Percentiles rank a stretch among this genome's conserved stretches.
Conservation (phyloP, 2,797 vertebrate genomes). For the Propithecus deckenii region DNA sequence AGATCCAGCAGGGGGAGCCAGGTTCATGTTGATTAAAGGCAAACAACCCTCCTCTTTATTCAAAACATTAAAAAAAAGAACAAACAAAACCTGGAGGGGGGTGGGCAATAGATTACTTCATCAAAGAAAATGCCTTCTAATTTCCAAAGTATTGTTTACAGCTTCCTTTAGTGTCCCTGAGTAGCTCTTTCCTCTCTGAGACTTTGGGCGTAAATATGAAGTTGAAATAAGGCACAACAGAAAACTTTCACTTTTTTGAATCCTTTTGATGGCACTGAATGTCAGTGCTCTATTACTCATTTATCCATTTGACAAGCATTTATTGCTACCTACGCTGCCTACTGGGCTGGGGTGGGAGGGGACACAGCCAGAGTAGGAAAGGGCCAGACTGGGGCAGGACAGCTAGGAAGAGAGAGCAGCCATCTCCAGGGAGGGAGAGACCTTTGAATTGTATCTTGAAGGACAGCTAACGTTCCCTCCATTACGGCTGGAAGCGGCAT, state of each 20-base stretch:
- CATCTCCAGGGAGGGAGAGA: neutral
- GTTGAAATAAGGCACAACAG: neutral
- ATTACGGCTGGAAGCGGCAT: neutral
- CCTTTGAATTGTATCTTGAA: neutral
- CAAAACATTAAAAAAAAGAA: neutral
- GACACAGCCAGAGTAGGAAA: neutral
- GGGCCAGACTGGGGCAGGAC: neutral
- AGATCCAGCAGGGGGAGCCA: constrained; percentile 83
- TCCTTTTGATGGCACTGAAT: neutral
- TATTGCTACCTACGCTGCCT: neutral
- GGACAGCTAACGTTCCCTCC: neutral
- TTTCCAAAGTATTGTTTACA: neutral
- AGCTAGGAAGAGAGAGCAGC: neutral
- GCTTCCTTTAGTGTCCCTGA: neutral
- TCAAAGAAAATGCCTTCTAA: neutral
- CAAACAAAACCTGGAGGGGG: neutral
- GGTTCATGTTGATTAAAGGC: constrained; percentile 52
- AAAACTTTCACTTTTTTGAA: neutral
- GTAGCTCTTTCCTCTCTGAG: neutral
- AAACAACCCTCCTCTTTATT: neutral
- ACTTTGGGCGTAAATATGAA: neutral
- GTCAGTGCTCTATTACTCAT: neutral
- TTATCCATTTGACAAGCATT: neutral
- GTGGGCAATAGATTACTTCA: neutral
- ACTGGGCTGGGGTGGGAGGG: neutral